Base-by-base conservation (phyloP, 2,888 invertebrate species). In the Himalopsyche tibetana region DNA sequence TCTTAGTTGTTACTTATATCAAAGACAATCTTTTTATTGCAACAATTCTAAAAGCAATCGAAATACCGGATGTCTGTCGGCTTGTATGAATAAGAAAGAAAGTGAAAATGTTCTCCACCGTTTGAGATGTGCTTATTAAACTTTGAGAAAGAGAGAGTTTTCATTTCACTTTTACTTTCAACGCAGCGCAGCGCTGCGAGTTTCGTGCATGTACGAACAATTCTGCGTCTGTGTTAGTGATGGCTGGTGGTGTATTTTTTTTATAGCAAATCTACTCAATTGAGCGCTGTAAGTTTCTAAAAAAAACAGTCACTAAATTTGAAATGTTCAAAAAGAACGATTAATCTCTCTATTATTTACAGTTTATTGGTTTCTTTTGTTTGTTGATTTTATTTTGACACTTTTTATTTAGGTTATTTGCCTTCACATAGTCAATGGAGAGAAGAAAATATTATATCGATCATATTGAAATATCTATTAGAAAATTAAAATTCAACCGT, bases 111-210 rank as follows among this genome's bases (percentile, higher is more conserved):
- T 74, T 36, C 36, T 15, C 63, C 74, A 74, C 74, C 19, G 38
- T 74, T 74, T 74, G 28, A 74, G 74, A 74, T 74, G 36, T 36
- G 36, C 36, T 36, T 36, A 11, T 19, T 51, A 15, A 51, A 51
- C 82, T 17, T 0, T n/a, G 81, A 85, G 84, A 86, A 84, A 88
- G 88, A 88, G 84, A 88, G 88, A 87, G 81, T 84, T 69, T 69
- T 86, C 84, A 69, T 85, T 85, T 85, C 82, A 88, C 88, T 88
- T 88, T 88, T 88, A 88, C 88, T 88, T 88, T 88, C 88, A 84
- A 38, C 42, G 55, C 28, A 74, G 19, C 74, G 74, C 74, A 74
- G 74, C 19, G 74, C 74, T 36, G 74, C 74, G 74, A 74, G 74
- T 74, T 74, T 38, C 74, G 74, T 74, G 38, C 12, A 38, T 36